Evolutionary conservation across 2,113 vertebrate genomes (phyloP).

Genomic region (Eurypyga helias): DNA sequence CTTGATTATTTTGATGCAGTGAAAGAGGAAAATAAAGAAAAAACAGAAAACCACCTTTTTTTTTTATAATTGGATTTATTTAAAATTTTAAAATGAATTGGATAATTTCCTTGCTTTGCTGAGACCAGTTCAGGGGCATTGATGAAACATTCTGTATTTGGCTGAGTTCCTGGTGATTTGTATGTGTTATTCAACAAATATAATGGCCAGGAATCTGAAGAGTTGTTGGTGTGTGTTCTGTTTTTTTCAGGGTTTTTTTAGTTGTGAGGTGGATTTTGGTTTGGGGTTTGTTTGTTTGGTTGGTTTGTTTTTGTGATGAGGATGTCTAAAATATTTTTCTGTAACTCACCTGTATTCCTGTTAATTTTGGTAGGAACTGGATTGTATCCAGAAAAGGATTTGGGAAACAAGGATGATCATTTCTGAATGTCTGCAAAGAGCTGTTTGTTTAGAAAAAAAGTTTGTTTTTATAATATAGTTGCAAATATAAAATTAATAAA

Average conservation of each 20-base stretch:
- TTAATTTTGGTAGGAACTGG: background rate
- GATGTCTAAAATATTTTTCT: background rate
- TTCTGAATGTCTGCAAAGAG: background rate
- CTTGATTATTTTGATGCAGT: background rate
- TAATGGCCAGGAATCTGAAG: background rate
- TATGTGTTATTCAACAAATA: background rate
- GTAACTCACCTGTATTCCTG: background rate
- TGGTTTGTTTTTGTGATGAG: background rate
- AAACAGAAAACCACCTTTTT: background rate
- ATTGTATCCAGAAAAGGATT: background rate
- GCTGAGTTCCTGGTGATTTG: background rate
- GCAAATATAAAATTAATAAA: background rate
- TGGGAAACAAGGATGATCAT: fast-evolving
- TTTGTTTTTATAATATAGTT: background rate
- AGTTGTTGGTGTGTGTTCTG: too few species aligned
- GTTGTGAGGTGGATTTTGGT: too few species aligned
- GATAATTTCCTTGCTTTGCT: background rate
- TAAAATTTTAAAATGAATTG: background rate
- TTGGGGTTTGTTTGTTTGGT: too few species aligned
- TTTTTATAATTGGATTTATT: background rate
- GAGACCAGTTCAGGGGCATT: background rate
- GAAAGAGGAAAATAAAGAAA: background rate
- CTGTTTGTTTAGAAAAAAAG: background rate
- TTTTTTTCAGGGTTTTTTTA: too few species aligned
- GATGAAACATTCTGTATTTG: background rate